phyloP scores from a whole-genome alignment of 2,113 vertebrate species.

The Antechinus flavipes region DNA sequence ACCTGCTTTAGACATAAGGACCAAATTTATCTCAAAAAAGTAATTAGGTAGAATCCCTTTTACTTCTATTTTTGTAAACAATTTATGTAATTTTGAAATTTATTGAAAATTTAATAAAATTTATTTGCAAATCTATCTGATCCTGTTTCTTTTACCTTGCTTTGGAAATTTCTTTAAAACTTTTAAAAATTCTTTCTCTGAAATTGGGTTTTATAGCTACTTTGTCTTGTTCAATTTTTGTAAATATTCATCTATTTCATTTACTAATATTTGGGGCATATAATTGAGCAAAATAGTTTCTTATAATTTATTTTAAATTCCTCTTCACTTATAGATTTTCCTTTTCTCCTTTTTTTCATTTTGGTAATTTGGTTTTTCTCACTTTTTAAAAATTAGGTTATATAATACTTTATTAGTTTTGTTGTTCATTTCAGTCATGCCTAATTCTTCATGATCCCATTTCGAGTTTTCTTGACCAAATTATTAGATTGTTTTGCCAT shows the following conservation, averaged over 20 bases:
- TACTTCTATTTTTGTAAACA: background rate
- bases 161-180: background rate
- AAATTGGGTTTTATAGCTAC: background rate
- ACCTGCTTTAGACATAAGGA: background rate
- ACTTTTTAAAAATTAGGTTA: background rate
- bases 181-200: background rate
- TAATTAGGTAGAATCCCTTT: background rate
- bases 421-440: too few relatives aligned
- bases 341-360: background rate
- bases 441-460: too few relatives aligned
- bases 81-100: background rate
- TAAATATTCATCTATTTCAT: background rate
- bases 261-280: background rate
- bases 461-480: too few relatives aligned
- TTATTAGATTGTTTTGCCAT: too few relatives aligned
- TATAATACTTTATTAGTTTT: background rate
- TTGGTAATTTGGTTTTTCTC: background rate
- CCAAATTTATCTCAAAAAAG: background rate
- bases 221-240: background rate
- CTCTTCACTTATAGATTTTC: background rate
- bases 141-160: background rate
- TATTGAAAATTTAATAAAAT: background rate
- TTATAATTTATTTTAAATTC: background rate
- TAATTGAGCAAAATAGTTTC: background rate
- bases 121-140: background rate